Conservation (phyloP, 2,797 vertebrate genomes). For the Corythornis leucogaster region DNA sequence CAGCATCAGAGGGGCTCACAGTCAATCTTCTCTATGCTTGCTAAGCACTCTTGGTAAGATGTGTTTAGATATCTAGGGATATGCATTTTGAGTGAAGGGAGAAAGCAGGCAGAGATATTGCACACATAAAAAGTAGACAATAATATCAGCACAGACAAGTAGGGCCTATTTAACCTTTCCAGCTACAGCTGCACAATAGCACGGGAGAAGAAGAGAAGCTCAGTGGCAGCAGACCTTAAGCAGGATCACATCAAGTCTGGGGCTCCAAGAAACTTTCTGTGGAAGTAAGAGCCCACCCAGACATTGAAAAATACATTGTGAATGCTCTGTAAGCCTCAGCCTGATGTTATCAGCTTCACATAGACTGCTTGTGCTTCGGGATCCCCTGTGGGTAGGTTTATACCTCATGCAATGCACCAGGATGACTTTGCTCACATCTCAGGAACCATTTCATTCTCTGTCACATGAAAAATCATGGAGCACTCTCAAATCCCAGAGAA, state of each 20-base stretch:
- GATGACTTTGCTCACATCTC: background rate
- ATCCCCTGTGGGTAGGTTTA: background rate
- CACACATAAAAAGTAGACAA: background rate
- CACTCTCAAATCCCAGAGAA: background rate
- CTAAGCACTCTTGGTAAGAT: background rate
- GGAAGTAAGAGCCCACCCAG: background rate
- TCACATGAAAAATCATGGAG: background rate
- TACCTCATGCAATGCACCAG: background rate
- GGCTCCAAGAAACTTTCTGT: background rate
- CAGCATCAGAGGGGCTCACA: background rate
- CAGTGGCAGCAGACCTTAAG: background rate
- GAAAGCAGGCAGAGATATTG: background rate
- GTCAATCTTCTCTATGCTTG: background rate
- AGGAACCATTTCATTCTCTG: background rate
- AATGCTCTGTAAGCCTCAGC: background rate
- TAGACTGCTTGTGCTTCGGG: background rate
- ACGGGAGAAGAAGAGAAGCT: background rate
- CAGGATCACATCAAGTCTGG: background rate
- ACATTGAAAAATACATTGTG: background rate
- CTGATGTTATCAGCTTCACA: background rate
- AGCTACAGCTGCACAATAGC: rapidly evolving
- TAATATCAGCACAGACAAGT: background rate
- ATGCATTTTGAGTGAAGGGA: rapidly evolving
- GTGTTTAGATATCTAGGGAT: background rate
- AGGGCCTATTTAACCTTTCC: background rate